phyloP scores from a whole-genome alignment of 2,113 vertebrate genomes.

The Nesospiza acunhae region DNA sequence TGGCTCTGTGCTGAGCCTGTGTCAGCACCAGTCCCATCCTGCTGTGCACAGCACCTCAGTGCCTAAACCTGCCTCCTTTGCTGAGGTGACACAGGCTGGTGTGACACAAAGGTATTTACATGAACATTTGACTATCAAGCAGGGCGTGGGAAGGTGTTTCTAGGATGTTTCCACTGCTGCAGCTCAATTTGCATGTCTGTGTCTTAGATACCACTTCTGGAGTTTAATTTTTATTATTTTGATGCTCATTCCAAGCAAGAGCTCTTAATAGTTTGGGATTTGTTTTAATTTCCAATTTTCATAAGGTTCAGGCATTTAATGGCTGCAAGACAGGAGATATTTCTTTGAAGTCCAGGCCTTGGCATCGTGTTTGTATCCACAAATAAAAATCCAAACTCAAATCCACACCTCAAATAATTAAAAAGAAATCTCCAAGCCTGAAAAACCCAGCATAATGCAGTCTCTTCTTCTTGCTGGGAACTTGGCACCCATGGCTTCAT shows the following conservation, averaged over 20 bases:
- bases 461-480: neutral
- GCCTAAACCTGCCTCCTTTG: neutral
- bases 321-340: neutral
- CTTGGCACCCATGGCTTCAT: neutral
- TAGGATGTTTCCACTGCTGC: constrained; percentile 8
- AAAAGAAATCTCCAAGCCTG: neutral
- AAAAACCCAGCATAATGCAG: neutral
- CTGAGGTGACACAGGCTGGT: neutral
- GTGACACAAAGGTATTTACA: neutral
- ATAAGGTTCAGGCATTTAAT: neutral
- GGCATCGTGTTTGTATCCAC: neutral
- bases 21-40: neutral
- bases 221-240: neutral
- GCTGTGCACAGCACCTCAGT: neutral
- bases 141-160: constrained; percentile 10
- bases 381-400: neutral
- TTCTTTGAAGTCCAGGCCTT: neutral
- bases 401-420: neutral
- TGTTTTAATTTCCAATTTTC: neutral
- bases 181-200: constrained; percentile 3
- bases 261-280: neutral
- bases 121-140: neutral
- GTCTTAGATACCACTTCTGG: neutral
- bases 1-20: neutral
- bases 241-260: neutral